Base-by-base conservation (phyloP, 1,140 invertebrate species). In the Pristionchus pacificus region DNA sequence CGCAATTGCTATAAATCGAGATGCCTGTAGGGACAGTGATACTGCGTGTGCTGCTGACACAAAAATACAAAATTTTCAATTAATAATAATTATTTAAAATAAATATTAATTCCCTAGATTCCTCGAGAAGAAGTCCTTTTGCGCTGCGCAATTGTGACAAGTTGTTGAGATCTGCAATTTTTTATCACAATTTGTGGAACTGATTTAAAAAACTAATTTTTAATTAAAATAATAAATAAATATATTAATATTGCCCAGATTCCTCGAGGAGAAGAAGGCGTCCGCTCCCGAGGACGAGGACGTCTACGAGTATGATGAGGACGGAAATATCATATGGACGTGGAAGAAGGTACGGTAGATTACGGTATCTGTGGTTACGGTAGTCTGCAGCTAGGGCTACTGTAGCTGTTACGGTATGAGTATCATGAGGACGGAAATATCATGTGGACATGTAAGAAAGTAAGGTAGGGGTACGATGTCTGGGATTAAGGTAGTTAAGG, bases 381-480 rank as follows among this genome's bases (percentile, higher is more conserved):
- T n/a, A n/a, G n/a, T n/a, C n/a, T n/a, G n/a, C n/a, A n/a, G n/a
- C n/a, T n/a, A n/a, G n/a, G n/a, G n/a, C n/a, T n/a, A n/a, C n/a
- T n/a, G n/a, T n/a, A n/a, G n/a, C n/a, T n/a, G n/a, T n/a, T n/a
- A n/a, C n/a, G n/a, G n/a, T 76, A 85, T 33, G 86, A 88, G 70
- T 88, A 88, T 78, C 87, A 88, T 77, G 85, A 85, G 61, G 86
- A 88, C 65, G 87, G 87, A 31, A 87, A 87, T 74, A 83, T 86
- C 24, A 86, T 87, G 55, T 81, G 81, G 70, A 79, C 84, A 29
- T 84, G 86, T 73, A 85, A 86, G 79, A 85, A 84, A 66, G 73
- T 69, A n/a, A n/a, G n/a, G n/a, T n/a, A n/a, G n/a, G n/a, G n/a
- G n/a, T n/a, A n/a, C n/a, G n/a, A n/a, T n/a, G n/a, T n/a, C n/a